phyloP scores from a whole-genome alignment of 2,113 vertebrate genomes.

The Gobius niger region DNA sequence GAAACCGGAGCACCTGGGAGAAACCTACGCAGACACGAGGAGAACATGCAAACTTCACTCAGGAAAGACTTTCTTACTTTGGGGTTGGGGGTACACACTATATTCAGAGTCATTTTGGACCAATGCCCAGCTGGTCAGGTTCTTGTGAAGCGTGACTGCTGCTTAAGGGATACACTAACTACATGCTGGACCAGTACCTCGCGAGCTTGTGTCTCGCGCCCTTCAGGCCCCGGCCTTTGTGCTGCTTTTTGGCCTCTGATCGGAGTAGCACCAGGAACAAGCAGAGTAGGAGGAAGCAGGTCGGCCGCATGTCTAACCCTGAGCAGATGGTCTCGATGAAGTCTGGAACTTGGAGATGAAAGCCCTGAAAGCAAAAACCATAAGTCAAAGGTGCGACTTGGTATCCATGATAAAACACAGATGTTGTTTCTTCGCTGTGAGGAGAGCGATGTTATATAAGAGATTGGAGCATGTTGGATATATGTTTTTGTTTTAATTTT shows the following conservation, averaged over 20 bases:
- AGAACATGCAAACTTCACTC: no score
- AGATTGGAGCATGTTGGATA: constrained; percentile 9
- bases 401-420: constrained; percentile 44
- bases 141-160: no score
- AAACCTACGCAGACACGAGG: no score
- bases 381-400: constrained; percentile 23
- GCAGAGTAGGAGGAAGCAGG: constrained; percentile 68
- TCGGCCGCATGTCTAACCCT: constrained; percentile 54
- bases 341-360: constrained; percentile 27
- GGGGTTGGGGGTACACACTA: no score
- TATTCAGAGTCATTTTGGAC: no score
- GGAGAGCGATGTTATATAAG: constrained; percentile 28
- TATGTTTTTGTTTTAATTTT: constrained; percentile 4
- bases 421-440: constrained; percentile 23
- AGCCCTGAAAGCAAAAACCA: constrained; percentile 37
- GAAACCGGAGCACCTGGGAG: no score
- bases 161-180: background rate
- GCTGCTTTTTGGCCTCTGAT: constrained; percentile 71
- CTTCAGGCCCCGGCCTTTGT: constrained; percentile 61
- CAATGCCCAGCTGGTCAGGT: no score
- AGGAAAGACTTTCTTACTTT: no score
- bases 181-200: constrained; percentile 46
- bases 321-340: constrained; percentile 20
- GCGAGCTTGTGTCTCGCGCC: constrained; percentile 45
- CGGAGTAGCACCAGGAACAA: constrained; percentile 81